Evolutionary conservation across 2,797 vertebrate genomes (phyloP), one percentile per base, ranked within the genome.

Genomic region (Perodicticus potto): DNA sequence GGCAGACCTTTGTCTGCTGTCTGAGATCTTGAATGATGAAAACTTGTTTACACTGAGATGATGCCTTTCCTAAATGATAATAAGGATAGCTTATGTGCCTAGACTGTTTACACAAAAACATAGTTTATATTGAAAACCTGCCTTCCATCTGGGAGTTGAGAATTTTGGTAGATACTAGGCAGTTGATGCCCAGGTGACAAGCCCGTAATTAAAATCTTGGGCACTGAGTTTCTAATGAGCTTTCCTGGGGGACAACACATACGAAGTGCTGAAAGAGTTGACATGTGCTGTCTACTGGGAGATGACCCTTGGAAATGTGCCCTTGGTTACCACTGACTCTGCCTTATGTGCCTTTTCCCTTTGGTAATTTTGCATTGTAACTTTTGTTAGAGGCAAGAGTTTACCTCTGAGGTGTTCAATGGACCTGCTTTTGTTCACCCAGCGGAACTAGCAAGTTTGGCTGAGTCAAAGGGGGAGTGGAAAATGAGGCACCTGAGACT

Each of bases 11-110:
- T 49, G 32, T 59, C 57, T 89, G 63, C 9, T 25, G 43, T 67
- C 12, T 78, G 23, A 53, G 37, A 84, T 73, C 77, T 78, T 77
- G 72, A 83, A 65, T 70, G 49, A 73, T 55, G 45, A 85, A 67
- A 17, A 57, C 22, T 53, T 92, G 9, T 76, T 16, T 72, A 29
- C 34, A 43, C 4, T 83, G 65, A 23, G 49, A 40, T n/a, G 32
- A 80, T 77, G 27, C 27, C 67, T 89, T 82, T 14, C 17, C 7
- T 57, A 27, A 63, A 57, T 65, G 55, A 25, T 83, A 59, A 87
- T 67, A 77, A 96, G 10, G 37, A 17, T n/a, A 84, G 20, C 22
- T 95, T 73, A 55, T 43, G 72, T 89, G 80, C 74, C 34, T 95
- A 69, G 72, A 86, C 5, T 77, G 2, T 37, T 70, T 37, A 12